Conservation (phyloP, 2,797 vertebrate species). For the Lutjanus argentimaculatus region DNA sequence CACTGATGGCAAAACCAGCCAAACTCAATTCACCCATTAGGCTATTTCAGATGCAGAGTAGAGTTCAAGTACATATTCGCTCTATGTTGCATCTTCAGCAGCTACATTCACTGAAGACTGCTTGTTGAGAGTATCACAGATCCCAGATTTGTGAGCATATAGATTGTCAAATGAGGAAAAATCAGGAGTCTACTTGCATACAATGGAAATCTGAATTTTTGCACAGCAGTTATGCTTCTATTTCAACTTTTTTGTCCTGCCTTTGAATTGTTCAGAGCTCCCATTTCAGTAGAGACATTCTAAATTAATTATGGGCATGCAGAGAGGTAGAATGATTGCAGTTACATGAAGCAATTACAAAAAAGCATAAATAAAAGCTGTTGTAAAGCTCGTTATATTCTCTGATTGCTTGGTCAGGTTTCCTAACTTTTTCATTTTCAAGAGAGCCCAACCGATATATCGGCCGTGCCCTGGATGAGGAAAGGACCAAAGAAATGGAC, state of each 20-base stretch:
- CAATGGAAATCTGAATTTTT: not conserved
- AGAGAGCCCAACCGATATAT: no score
- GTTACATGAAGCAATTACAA: not conserved
- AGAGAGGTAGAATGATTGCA: not conserved
- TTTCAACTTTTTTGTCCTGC: not conserved
- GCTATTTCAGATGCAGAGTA: conserved; percentile 2
- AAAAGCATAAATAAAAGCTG: not conserved
- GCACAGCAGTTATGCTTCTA: not conserved
- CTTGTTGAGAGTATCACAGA: not conserved
- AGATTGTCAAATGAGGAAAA: not conserved
- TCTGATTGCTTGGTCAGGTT: not conserved
- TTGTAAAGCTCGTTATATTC: not conserved
- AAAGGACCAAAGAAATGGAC: no score
- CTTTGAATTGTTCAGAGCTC: not conserved
- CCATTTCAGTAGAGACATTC: not conserved
- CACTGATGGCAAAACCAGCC: not conserved
- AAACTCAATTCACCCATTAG: not conserved
- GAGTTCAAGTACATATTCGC: not conserved
- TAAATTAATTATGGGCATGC: conserved; percentile 2
- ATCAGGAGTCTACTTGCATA: not conserved
- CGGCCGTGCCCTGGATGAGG: no score
- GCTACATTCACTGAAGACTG: not conserved
- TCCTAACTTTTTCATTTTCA: conserved; percentile 17
- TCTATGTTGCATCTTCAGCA: not conserved
- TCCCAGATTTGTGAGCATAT: not conserved